Percentiles rank a stretch among this genome's conserved stretches.
Conservation (phyloP, 2,888 invertebrate genomes). For the Nomada goodeniana region DNA sequence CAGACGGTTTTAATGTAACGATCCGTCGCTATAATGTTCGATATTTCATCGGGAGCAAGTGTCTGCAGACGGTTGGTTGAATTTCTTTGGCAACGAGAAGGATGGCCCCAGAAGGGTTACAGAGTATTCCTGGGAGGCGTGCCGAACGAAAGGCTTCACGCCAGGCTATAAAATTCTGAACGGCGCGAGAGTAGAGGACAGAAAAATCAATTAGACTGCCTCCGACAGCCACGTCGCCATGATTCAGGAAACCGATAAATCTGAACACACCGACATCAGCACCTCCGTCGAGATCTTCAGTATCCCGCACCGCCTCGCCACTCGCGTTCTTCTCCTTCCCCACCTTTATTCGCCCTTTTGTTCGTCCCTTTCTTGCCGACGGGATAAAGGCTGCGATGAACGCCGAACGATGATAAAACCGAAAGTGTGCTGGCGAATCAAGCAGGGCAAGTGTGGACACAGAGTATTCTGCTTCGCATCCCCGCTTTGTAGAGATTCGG, state of each 20-base stretch:
- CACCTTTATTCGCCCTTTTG: background rate
- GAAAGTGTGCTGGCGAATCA: slow-evolving; percentile 15
- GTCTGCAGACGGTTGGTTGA: slow-evolving; percentile 54
- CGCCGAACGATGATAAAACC: slow-evolving; percentile 49
- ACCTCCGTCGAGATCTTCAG: slow-evolving; percentile 65
- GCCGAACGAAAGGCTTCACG: slow-evolving; percentile 62
- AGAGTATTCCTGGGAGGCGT: slow-evolving; percentile 49
- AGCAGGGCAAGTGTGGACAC: background rate
- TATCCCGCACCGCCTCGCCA: slow-evolving; percentile 45
- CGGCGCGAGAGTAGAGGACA: slow-evolving; percentile 52
- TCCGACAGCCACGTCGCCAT: slow-evolving; percentile 74
- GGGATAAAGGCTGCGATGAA: slow-evolving; percentile 43
- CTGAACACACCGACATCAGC: slow-evolving; percentile 69
- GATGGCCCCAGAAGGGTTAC: slow-evolving; percentile 55
- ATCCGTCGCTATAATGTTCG: slow-evolving; percentile 41
- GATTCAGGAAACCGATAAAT: slow-evolving; percentile 78
- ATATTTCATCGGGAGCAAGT: slow-evolving; percentile 51
- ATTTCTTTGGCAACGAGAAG: slow-evolving; percentile 60
- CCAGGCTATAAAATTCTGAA: slow-evolving; percentile 71
- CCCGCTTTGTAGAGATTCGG: too few species aligned
- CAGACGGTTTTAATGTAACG: slow-evolving; percentile 27
- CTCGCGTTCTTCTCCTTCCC: slow-evolving; percentile 9
- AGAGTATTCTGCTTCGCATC: background rate
- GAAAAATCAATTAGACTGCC: slow-evolving; percentile 79
- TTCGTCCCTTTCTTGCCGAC: slow-evolving; percentile 7